Conservation (phyloP, 2,113 vertebrate genomes). For the Alligator mississippiensis region DNA sequence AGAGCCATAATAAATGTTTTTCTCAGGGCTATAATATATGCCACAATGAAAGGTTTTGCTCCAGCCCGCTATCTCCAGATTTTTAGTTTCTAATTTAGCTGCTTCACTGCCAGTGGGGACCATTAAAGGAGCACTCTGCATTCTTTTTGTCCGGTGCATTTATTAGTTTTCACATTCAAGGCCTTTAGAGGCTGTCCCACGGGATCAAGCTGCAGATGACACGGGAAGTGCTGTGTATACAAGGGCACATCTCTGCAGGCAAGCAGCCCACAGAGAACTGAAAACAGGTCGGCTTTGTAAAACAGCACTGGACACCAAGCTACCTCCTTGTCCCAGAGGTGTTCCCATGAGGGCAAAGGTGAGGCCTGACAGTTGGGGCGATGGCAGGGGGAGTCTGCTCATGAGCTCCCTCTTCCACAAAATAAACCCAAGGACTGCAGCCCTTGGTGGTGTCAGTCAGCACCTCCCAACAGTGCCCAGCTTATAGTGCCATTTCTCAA, state of each 20-base stretch:
- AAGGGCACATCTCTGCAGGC: slow-evolving; percentile 2
- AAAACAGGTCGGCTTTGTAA: slow-evolving; percentile 33
- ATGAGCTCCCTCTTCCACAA: accelerated
- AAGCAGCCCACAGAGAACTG: background rate
- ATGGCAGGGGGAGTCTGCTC: background rate
- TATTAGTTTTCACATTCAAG: background rate
- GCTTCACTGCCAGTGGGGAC: background rate
- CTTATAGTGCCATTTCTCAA: too few relatives aligned
- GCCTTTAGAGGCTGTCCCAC: background rate
- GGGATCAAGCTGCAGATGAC: background rate
- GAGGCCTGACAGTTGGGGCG: background rate
- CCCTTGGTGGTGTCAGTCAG: background rate
- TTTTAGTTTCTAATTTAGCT: slow-evolving; percentile 29
- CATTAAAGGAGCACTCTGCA: background rate
- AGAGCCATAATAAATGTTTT: background rate
- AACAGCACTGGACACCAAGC: slow-evolving; percentile 10
- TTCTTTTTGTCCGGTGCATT: background rate
- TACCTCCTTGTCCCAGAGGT: accelerated
- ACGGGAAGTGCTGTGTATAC: background rate
- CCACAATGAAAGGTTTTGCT: background rate
- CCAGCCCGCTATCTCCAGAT: background rate
- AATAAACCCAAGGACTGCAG: background rate
- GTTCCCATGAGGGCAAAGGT: slow-evolving; percentile 6
- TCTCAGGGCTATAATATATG: too few relatives aligned
- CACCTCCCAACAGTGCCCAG: accelerated